Percentiles rank a stretch among this genome's conserved stretches.
phyloP scores from a whole-genome alignment of 2,888 invertebrate species.

The Nemurella pictetii region DNA sequence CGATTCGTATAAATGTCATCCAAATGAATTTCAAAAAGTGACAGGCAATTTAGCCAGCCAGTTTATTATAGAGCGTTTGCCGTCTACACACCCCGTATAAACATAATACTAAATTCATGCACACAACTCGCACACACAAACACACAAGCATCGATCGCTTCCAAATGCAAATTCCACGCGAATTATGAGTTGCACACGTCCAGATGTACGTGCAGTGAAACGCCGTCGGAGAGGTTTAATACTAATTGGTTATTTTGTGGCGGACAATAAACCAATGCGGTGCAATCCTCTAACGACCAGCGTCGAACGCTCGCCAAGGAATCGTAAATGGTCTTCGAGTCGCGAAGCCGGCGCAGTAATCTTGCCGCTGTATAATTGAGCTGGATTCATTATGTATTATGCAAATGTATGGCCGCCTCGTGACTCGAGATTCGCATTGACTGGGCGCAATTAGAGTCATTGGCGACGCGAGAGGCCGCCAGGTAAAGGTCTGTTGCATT shows the following conservation, averaged over 20 bases:
- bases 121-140: background rate
- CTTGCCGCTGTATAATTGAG: background rate
- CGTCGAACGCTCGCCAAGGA: background rate
- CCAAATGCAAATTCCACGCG: background rate
- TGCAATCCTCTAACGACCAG: background rate
- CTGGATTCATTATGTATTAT: slow-evolving; percentile 21
- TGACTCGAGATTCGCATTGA: too few relatives aligned
- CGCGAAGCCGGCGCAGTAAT: background rate
- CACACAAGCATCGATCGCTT: background rate
- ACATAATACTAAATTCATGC: background rate
- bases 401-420: background rate
- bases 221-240: background rate
- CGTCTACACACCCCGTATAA: background rate
- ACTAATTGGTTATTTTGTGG: background rate
- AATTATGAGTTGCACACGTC: background rate
- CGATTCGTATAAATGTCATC: background rate
- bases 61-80: background rate
- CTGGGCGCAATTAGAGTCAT: background rate
- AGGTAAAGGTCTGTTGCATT: background rate
- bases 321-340: background rate
- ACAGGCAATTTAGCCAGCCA: background rate
- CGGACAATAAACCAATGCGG: background rate
- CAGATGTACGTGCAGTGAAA: background rate
- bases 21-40: background rate
- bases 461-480: too few relatives aligned